Base-by-base conservation (phyloP, 2,888 invertebrate species). In the Pseudococcus longispinus region DNA sequence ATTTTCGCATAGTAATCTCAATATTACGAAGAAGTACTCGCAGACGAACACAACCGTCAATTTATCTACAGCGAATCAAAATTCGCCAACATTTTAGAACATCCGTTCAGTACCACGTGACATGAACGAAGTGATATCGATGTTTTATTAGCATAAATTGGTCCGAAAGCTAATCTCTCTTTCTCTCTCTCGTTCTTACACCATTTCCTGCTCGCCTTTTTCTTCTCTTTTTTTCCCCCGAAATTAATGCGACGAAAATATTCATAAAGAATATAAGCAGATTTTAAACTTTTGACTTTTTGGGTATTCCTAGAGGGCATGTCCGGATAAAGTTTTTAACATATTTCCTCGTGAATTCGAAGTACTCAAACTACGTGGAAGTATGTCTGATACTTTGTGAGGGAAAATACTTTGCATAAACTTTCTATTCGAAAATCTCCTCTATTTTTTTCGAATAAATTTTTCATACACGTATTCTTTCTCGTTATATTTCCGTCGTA, bases 271-370 rank as follows among this genome's bases (percentile, higher is more conserved):
- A 70, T 70, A 70, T 20, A 60, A 70, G 70, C 70, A 70, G 32
- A 70, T 70, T 70, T 70, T 29, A 70, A 70, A 70, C 70, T 70
- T 70, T 70, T 29, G 32, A 70, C 70, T 70, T 70, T 29, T 70
- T 29, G 29, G 18, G 29, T 70, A 70, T 26, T 70, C 70, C 70
- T 70, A 8, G 70, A 29, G 32, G 70, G 70, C 70, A 70, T 70
- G 70, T 70, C 65, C 70, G 70, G 29, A 29, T 29, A 70, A 70
- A 70, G n/a, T 70, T 70, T 70, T 70, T 29, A 70, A 70, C 70
- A 70, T 70, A 70, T 70, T 70, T 70, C 18, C 70, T 29, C 70
- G 29, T 29, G 70, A 70, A 70, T 70, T 70, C 29, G 70, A 29
- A 29, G 29, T 70, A 70, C 15, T 23, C 9, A 23, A 2, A 60